These are phyloP conservation scores for Pleuronectes platessa DNA, from an alignment of 2,113 vertebrate genomes.

Conservation along the genomic window DNA sequence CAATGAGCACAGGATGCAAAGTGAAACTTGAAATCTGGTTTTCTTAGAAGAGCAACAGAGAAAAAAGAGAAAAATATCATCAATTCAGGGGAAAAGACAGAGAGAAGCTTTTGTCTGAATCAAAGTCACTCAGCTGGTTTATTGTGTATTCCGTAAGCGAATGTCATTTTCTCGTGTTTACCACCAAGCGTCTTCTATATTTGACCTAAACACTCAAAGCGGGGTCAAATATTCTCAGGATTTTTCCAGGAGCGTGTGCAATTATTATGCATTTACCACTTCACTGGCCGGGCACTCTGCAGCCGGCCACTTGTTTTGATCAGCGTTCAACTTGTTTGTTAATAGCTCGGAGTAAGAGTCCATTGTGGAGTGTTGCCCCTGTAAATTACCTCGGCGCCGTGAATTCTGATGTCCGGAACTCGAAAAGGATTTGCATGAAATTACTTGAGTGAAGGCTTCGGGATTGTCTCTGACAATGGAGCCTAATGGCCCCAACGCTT, in stretches of 20 bases:
- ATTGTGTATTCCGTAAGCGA: background rate
- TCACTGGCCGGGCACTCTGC: background rate
- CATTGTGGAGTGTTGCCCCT: constrained; percentile 46
- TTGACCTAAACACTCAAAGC: constrained; percentile 15
- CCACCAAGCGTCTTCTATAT: background rate
- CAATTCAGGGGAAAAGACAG: no score
- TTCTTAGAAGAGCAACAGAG: background rate
- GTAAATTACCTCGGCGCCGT: constrained; percentile 55
- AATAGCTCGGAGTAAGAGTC: constrained; percentile 14
- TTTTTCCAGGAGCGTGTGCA: background rate
- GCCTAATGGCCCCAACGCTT: constrained; percentile 47
- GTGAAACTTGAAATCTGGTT: background rate
- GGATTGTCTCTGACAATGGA: constrained; percentile 64
- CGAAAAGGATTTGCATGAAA: constrained; percentile 69
- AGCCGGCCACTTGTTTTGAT: constrained; percentile 31
- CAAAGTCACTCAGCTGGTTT: background rate
- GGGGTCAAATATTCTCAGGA: background rate
- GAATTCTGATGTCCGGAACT: constrained; percentile 58
- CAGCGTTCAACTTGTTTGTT: constrained; percentile 29
- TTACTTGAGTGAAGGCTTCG: constrained; percentile 48
- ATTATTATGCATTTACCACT: constrained; percentile 19
- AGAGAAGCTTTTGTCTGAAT: background rate
- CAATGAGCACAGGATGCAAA: background rate
- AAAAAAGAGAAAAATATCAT: constrained; percentile 3
- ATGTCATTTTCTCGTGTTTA: background rate